Conservation (phyloP, 2,113 vertebrate species). For the Poeciliopsis occidentalis region DNA sequence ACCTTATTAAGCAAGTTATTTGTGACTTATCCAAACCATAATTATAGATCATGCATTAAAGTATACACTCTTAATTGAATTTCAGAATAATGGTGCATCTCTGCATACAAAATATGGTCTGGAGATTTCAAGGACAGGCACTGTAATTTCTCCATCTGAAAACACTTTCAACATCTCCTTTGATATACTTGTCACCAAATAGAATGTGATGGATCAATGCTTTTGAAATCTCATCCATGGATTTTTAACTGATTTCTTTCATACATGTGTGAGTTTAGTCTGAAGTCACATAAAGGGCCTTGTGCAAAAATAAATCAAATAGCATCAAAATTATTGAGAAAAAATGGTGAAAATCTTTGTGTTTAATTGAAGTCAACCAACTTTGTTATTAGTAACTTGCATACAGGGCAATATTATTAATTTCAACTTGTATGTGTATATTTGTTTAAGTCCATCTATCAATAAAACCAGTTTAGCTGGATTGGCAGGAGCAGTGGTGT, state of each 20-base stretch:
- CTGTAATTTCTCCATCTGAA: not conserved
- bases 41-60: conserved; percentile 58
- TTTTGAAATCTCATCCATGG: not conserved
- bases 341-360: not conserved
- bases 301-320: not conserved
- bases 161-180: conserved; percentile 13
- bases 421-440: not conserved
- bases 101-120: conserved; percentile 52
- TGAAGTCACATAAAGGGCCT: not conserved
- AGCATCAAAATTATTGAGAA: not conserved
- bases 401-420: not conserved
- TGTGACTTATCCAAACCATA: conserved; percentile 29
- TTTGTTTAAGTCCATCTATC: not conserved
- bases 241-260: not conserved
- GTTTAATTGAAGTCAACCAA: not conserved
- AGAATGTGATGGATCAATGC: not conserved
- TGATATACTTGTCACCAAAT: not conserved
- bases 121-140: conserved; percentile 55
- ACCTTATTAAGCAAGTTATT: conserved; percentile 59
- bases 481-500: not conserved
- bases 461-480: not conserved
- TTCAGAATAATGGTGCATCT: conserved; percentile 13
- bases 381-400: not conserved
- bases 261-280: not conserved
- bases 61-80: conserved; percentile 57